Evolutionary conservation across 2,888 invertebrate species (phyloP).

Genomic region (Parochlus steinenii): DNA sequence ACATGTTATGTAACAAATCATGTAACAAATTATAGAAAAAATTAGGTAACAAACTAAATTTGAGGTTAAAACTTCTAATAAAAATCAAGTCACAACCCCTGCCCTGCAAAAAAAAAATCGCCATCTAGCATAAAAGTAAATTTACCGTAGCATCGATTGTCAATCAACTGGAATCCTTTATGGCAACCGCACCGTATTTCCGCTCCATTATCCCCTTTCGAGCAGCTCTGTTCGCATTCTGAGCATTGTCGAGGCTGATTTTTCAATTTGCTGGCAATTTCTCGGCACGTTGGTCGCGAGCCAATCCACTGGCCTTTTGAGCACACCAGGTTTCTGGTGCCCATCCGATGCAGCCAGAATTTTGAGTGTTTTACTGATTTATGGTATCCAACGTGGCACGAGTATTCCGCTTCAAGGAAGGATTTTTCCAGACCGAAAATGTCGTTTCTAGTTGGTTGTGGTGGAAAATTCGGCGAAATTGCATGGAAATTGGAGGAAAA

Average conservation of each 20-base stretch:
- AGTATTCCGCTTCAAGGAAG: slow-evolving; percentile 17
- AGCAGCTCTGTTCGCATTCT: slow-evolving; percentile 16
- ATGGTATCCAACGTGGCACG: slow-evolving; percentile 16
- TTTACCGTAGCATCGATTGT: slow-evolving; percentile 16
- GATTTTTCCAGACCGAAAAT: slow-evolving; percentile 13
- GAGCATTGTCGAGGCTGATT: slow-evolving; percentile 13
- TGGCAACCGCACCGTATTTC: slow-evolving; percentile 31
- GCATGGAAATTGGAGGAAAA: no score
- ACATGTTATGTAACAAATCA: no score
- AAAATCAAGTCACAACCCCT: slow-evolving; percentile 23
- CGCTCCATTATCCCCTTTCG: slow-evolving; percentile 18
- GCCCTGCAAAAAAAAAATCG: background rate
- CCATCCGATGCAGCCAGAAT: slow-evolving; percentile 9
- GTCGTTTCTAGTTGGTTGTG: slow-evolving; percentile 17
- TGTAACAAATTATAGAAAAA: no score
- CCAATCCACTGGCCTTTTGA: slow-evolving; percentile 16
- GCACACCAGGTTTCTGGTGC: slow-evolving; percentile 14
- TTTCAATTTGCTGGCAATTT: slow-evolving; percentile 12
- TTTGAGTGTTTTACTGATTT: slow-evolving; percentile 9
- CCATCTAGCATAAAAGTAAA: slow-evolving; percentile 6
- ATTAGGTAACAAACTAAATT: no score
- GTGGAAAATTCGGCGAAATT: no score
- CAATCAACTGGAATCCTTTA: slow-evolving; percentile 29
- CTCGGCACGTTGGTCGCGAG: slow-evolving; percentile 14
- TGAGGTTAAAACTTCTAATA: slow-evolving; percentile 23